Percentiles rank a stretch among this genome's conserved stretches.
phyloP scores from a whole-genome alignment of 2,797 vertebrate genomes.

The Oreochromis grahami region DNA sequence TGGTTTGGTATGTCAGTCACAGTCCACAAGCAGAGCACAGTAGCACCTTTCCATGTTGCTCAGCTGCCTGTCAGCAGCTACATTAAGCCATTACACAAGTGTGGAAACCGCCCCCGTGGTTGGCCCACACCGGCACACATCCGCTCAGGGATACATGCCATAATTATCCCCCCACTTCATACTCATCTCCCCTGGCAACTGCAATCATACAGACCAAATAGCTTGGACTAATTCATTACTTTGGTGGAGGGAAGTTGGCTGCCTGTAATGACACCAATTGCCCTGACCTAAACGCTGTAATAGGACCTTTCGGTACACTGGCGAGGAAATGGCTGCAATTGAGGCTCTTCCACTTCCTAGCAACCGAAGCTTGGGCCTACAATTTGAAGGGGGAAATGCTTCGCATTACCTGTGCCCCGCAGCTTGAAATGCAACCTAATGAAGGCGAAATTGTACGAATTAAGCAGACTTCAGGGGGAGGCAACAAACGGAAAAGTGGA shows the following conservation, averaged over 20 bases:
- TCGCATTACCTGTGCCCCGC: constrained; percentile 74
- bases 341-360: constrained; percentile 86
- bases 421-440: constrained; percentile 72
- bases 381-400: constrained; percentile 73
- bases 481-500: constrained; percentile 76
- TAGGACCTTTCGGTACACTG: constrained; percentile 83
- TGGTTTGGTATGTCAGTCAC: constrained; percentile 50
- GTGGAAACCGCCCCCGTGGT: constrained; percentile 54
- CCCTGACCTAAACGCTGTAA: constrained; percentile 92
- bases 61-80: constrained; percentile 61
- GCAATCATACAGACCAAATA: constrained; percentile 89
- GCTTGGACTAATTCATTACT: constrained; percentile 92
- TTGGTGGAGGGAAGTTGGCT: constrained; percentile 89
- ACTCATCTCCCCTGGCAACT: constrained; percentile 88
- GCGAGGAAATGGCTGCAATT: constrained; percentile 91
- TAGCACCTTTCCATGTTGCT: constrained; percentile 69
- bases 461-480: constrained; percentile 55
- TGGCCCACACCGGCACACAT: constrained; percentile 64
- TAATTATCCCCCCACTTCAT: constrained; percentile 78
- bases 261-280: constrained; percentile 97
- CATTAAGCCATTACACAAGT: constrained; percentile 68
- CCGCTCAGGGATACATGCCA: constrained; percentile 65
- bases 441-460: constrained; percentile 76
- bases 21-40: constrained; percentile 65
- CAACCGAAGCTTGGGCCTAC: constrained; percentile 76